Conservation (phyloP, 2,888 invertebrate genomes). For the Drosophila mayaguana region DNA sequence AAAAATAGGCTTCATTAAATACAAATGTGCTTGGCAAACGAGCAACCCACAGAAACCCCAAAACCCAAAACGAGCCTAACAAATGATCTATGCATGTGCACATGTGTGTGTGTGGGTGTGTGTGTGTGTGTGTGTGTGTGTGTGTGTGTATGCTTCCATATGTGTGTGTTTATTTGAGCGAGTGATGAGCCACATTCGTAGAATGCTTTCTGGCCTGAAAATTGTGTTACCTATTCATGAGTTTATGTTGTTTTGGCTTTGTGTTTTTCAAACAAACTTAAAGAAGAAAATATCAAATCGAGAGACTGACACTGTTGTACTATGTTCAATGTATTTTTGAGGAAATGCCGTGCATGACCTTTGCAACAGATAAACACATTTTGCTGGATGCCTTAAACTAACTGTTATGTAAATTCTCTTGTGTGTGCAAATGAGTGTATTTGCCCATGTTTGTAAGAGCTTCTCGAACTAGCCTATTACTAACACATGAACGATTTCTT, state of each 20-base stretch:
- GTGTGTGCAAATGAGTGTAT: neutral
- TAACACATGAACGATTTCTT: conserved; percentile 71
- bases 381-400: conserved; percentile 16
- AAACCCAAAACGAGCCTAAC: conserved; percentile 40
- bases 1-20: conserved; percentile 77
- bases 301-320: neutral
- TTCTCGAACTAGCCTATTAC: conserved; percentile 51
- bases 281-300: neutral
- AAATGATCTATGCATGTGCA: conserved; percentile 51
- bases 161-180: conserved; percentile 29
- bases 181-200: conserved; percentile 19
- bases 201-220: conserved; percentile 43
- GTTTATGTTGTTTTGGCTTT: conserved; percentile 15
- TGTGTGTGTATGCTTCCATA: no score
- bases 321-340: neutral
- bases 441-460: neutral
- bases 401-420: conserved; percentile 46
- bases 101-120: neutral
- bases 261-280: neutral
- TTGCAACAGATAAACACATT: conserved; percentile 21
- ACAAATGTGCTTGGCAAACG: conserved; percentile 66
- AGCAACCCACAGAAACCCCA: conserved; percentile 41
- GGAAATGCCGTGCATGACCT: neutral
- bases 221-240: conserved; percentile 47
- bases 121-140: neutral